phyloP scores from a whole-genome alignment of 2,113 vertebrate genomes.

The Atlantisia rogersi region DNA sequence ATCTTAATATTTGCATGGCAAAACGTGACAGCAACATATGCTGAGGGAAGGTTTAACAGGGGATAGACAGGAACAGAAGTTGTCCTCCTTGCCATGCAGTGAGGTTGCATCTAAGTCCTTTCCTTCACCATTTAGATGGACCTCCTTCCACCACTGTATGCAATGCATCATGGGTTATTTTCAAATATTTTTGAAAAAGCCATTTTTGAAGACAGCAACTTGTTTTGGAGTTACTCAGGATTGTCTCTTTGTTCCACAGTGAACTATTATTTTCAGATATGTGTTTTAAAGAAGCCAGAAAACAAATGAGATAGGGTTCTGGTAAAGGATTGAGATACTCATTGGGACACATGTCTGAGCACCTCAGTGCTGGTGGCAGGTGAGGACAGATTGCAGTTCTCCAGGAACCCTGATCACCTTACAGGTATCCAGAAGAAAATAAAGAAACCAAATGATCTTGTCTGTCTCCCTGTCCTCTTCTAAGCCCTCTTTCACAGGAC shows the following conservation, averaged over 20 bases:
- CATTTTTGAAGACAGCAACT: neutral
- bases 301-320: neutral
- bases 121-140: neutral
- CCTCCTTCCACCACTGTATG: neutral
- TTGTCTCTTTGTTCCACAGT: rapidly evolving
- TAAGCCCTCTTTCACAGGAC: neutral
- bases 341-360: neutral
- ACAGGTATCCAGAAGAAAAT: neutral
- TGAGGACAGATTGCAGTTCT: neutral
- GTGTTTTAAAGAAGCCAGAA: neutral
- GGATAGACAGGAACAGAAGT: neutral
- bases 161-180: neutral
- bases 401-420: neutral
- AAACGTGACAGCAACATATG: neutral
- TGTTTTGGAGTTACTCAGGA: neutral
- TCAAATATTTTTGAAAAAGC: neutral
- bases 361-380: neutral
- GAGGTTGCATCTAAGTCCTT: neutral
- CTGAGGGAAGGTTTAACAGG: neutral
- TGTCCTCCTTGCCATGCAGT: neutral
- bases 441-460: neutral
- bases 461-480: neutral
- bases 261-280: neutral
- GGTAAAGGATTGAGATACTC: neutral
- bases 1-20: neutral